phyloP scores from a whole-genome alignment of 2,113 vertebrate genomes.

The Zonotrichia leucophrys region DNA sequence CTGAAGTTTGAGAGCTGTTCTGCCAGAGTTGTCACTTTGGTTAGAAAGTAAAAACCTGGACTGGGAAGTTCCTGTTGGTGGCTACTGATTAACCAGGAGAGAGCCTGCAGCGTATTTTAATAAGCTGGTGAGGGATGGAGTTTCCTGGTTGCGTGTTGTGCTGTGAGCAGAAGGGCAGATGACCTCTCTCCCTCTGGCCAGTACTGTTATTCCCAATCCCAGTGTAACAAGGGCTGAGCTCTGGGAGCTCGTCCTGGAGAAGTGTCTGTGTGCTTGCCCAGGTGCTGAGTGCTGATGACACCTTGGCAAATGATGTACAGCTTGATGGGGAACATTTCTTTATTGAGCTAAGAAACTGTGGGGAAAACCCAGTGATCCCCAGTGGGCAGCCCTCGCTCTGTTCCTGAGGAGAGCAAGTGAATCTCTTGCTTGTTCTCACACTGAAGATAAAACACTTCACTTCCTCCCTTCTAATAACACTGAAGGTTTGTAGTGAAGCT shows the following conservation, averaged over 20 bases:
- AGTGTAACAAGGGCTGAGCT: not conserved
- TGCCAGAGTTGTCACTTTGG: not conserved
- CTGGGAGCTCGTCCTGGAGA: not conserved
- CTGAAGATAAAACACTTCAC: not conserved
- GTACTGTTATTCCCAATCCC: not conserved
- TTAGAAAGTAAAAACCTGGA: not conserved
- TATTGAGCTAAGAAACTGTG: not conserved
- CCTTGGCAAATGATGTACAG: not conserved
- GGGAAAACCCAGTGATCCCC: accelerated
- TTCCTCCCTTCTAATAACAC: not conserved
- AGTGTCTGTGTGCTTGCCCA: not conserved
- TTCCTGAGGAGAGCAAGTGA: not conserved
- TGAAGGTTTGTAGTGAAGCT: not conserved
- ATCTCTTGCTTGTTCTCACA: not conserved
- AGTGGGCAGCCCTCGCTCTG: not conserved
- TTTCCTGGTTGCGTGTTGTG: not conserved
- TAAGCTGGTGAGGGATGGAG: not conserved
- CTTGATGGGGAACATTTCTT: not conserved
- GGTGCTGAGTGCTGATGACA: not conserved
- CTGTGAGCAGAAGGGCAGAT: not conserved
- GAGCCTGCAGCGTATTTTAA: not conserved
- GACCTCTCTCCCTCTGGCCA: not conserved
- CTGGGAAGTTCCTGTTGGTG: not conserved
- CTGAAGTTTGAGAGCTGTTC: not conserved
- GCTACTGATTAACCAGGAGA: not conserved